phyloP scores from a whole-genome alignment of 2,113 vertebrate species.

The Percina caprodes region DNA sequence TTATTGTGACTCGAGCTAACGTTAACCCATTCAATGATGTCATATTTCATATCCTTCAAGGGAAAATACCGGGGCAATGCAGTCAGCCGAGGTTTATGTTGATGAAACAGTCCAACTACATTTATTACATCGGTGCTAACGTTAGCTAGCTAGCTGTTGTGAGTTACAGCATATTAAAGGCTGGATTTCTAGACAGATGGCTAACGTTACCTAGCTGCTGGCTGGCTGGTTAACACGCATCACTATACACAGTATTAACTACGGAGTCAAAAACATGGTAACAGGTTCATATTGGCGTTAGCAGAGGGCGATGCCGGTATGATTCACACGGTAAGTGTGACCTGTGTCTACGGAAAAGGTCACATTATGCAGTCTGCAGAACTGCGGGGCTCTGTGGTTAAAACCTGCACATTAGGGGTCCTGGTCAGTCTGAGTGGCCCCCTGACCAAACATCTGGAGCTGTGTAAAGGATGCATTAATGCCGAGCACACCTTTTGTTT shows the following conservation, averaged over 20 bases:
- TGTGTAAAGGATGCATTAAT: no score
- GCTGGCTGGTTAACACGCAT: slow-evolving; percentile 25
- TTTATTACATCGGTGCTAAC: neutral
- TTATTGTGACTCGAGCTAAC: slow-evolving; percentile 56
- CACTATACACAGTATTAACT: neutral
- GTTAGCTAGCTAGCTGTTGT: neutral
- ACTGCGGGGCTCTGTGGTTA: no score
- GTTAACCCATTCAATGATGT: slow-evolving; percentile 8
- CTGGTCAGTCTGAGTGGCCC: no score
- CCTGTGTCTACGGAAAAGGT: slow-evolving; percentile 20
- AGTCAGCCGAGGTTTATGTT: neutral
- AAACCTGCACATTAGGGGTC: no score
- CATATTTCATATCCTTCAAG: rapidly evolving
- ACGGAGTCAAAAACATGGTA: no score
- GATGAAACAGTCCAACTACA: neutral
- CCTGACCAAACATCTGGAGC: no score
- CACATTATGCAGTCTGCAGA: slow-evolving; percentile 7
- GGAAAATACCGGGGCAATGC: no score
- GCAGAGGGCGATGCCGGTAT: neutral
- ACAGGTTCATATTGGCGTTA: neutral
- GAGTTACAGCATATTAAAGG: slow-evolving; percentile 28
- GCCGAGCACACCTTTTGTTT: no score
- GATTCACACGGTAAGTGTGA: neutral
- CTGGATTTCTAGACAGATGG: slow-evolving; percentile 36
- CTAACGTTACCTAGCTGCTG: slow-evolving; percentile 55